These are phyloP conservation scores for Terebella lapidaria DNA, from an alignment of 2,888 invertebrate species.

Conservation along the genomic window DNA sequence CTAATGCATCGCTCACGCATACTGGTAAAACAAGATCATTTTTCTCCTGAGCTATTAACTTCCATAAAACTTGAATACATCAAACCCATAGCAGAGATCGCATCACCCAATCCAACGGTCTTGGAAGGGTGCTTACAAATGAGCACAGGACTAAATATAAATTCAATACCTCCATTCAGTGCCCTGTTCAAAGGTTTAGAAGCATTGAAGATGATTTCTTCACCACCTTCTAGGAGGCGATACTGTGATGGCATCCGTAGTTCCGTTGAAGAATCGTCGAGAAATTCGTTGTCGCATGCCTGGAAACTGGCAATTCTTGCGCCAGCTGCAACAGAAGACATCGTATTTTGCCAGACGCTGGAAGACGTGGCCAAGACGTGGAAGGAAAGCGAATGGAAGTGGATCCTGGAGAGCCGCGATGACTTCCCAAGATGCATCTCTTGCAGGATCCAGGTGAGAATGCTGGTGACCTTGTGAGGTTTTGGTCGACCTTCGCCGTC, in stretches of 20 bases:
- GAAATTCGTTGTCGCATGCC: conserved; percentile 44
- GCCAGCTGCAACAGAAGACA: conserved; percentile 54
- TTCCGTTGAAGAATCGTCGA: conserved; percentile 45
- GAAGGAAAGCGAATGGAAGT: conserved; percentile 56
- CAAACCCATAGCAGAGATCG: conserved; percentile 54
- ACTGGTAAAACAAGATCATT: too few relatives aligned
- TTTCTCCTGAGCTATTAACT: too few relatives aligned
- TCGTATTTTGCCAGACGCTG: conserved; percentile 52
- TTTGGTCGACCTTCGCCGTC: conserved; percentile 42
- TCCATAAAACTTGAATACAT: too few relatives aligned
- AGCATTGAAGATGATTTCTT: conserved; percentile 34
- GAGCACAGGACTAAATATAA: conserved; percentile 55
- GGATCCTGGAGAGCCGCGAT: conserved; percentile 52
- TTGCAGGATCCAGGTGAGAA: conserved; percentile 54
- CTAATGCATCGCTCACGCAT: too few relatives aligned
- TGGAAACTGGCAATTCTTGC: conserved; percentile 53
- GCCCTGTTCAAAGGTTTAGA: conserved; percentile 49
- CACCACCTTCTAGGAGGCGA: conserved; percentile 36
- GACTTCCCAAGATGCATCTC: conserved; percentile 48
- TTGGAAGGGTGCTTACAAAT: conserved; percentile 54
- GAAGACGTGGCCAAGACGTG: conserved; percentile 52
- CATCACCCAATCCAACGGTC: conserved; percentile 56
- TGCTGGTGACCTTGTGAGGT: conserved; percentile 54
- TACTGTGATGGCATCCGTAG: conserved; percentile 48
- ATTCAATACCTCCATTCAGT: conserved; percentile 48